Conservation (phyloP, 2,797 vertebrate genomes). For the Oreochromis mossambicus region DNA sequence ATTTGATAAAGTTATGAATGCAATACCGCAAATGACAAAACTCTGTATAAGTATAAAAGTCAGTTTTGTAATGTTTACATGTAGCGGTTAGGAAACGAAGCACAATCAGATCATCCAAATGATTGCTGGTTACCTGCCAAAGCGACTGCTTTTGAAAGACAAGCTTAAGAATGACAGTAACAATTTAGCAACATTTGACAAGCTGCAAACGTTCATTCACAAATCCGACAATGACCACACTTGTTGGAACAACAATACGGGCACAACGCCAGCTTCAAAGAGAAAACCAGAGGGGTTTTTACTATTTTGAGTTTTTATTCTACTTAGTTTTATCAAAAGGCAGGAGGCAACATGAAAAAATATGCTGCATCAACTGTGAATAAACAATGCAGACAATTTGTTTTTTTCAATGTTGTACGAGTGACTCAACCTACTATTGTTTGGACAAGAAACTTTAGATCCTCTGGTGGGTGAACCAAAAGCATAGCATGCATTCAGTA, state of each 20-base stretch:
- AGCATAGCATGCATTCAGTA: neutral
- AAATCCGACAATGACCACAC: neutral
- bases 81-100: neutral
- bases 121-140: neutral
- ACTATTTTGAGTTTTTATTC: neutral
- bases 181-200: neutral
- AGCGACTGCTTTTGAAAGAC: neutral
- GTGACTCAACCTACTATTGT: neutral
- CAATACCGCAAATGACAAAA: neutral
- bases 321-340: neutral
- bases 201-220: neutral
- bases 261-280: neutral
- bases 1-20: slow-evolving; percentile 5
- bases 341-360: neutral
- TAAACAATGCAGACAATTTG: neutral
- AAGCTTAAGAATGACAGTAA: neutral
- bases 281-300: neutral
- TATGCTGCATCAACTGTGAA: neutral
- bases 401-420: neutral
- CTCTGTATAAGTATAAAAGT: neutral
- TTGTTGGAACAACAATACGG: neutral
- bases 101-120: neutral
- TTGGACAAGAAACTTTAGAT: neutral
- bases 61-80: neutral
- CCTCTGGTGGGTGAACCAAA: neutral